Base-by-base conservation (phyloP, 1,140 invertebrate species). In the Caenorhabditis latens region DNA sequence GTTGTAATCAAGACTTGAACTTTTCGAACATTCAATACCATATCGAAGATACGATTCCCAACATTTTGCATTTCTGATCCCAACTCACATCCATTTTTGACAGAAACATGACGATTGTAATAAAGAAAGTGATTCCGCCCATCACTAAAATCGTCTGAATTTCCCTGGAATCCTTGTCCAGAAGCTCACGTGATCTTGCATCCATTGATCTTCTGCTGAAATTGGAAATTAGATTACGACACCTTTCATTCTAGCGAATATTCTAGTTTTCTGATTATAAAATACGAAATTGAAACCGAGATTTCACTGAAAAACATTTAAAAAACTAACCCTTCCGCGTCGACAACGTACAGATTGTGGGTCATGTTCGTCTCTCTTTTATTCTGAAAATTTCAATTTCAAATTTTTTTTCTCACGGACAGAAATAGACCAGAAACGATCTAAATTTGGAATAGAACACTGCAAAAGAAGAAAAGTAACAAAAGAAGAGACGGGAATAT, bases 141-240 rank as follows among this genome's bases (percentile, higher is more conserved):
- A 79, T 79, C 43, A 79, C 71, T 4, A 79, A 40, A 79, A 79
- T 79, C 19, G 71, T 79, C 71, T 79, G 71, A 50, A 79, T 79
- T n/a, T 79, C 71, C 53, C 71, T 50, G n/a, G 71, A 79, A 79
- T 79, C 71, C 24, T 79, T 79, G 46, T 79, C 71, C 19, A 75
- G n/a, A 43, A 75, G 67, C 67, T 75, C 67, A 21, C 67, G 67
- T 16, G 67, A 46, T 46, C 43, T 14, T 6, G 71, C 71, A 24
- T 79, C 71, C 71, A 79, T 79, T 24, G 32, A n/a, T 50, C 43
- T 19, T 79, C 46, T 42, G 8, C 71, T 79, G 71, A 43, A 79
- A 79, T 19, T 24, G 19, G 9, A 11, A 19, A 58, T n/a, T 53
- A 14, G 5, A 11, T 2, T 50, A 11, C 4, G 50, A 50, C 6